Base-by-base conservation (phyloP, 2,113 vertebrate species). In the Dendrocopos noguchii region DNA sequence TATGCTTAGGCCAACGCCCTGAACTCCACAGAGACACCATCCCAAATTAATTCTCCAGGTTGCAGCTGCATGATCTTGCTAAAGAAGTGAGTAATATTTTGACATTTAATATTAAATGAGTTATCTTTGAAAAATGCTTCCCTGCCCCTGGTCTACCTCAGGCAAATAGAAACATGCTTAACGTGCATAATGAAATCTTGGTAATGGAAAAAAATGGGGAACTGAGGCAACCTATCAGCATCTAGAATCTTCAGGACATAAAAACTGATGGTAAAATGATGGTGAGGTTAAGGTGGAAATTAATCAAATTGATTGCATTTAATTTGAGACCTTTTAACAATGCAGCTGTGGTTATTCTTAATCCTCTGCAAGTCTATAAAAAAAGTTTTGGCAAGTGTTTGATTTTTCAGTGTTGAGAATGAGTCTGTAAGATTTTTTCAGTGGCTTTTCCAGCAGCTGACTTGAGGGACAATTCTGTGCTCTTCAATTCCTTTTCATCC, bases 51-150 rank as follows among this genome's bases (percentile, higher is more conserved):
- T 97, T 97, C 97, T 97, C 92, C 97, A 98, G 96, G 91, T 88
- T 95, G 94, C 95, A 97, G 93, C 91, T 97, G 97, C 96, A 97
- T 78, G 97, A 90, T 97, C 97, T 97, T 91, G 91, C 94, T 97
- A 94, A 96, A 96, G 96, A 97, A 83, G 87, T 98, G 98, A 97
- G 94, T 96, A 97, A 96, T 95, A 95, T 97, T 97, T 97, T 98
- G 97, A 98, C 96, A 96, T 97, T 97, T 98, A 98, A 97, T 97
- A 96, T 96, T 97, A 97, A 96, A 96, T 97, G 97, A 97, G 93
- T 98, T 98, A 97, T 95, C 97, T 97, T 94, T 96, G 90, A 98
- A 97, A 97, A 97, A 98, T 98, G 96, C 95, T 93, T 97, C 91
- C 94, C 95, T 97, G 95, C 97, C 96, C 97, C 93, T 98, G 84